Conservation (phyloP, 2,113 vertebrate genomes). For the Silurus meridionalis region DNA sequence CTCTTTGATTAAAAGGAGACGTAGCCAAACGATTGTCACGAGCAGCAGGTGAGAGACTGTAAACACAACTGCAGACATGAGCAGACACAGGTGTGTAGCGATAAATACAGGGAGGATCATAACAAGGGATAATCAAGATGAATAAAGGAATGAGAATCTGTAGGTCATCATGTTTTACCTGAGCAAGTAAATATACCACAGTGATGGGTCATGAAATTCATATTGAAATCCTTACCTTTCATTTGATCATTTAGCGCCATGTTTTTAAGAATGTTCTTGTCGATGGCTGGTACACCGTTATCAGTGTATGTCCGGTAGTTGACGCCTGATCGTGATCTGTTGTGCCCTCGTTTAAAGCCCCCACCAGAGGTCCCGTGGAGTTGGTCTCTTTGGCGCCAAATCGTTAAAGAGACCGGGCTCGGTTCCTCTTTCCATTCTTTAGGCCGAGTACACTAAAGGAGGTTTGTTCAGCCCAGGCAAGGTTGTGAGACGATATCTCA, state of each 20-base stretch:
- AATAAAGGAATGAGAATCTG: neutral
- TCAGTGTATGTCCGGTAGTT: conserved; percentile 70
- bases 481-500: conserved; percentile 74
- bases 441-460: conserved; percentile 80
- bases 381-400: conserved; percentile 77
- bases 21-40: neutral
- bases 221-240: conserved; percentile 75
- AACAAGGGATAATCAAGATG: too few relatives aligned
- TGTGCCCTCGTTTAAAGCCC: conserved; percentile 86
- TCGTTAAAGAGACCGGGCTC: conserved; percentile 92
- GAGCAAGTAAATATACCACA: conserved; percentile 13
- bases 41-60: conserved; percentile 34
- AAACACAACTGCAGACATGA: neutral
- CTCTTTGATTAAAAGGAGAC: conserved; percentile 7
- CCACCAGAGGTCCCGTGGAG: conserved; percentile 58
- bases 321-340: conserved; percentile 85
- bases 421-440: conserved; percentile 82
- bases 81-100: conserved; percentile 25
- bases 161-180: neutral
- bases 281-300: conserved; percentile 72
- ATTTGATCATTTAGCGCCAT: conserved; percentile 79
- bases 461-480: conserved; percentile 80
- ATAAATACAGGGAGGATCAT: neutral
- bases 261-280: conserved; percentile 75
- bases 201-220: neutral